These are phyloP conservation scores for Stegana nigrithorax DNA, from an alignment of 2,888 invertebrate genomes.

Conservation along the genomic window DNA sequence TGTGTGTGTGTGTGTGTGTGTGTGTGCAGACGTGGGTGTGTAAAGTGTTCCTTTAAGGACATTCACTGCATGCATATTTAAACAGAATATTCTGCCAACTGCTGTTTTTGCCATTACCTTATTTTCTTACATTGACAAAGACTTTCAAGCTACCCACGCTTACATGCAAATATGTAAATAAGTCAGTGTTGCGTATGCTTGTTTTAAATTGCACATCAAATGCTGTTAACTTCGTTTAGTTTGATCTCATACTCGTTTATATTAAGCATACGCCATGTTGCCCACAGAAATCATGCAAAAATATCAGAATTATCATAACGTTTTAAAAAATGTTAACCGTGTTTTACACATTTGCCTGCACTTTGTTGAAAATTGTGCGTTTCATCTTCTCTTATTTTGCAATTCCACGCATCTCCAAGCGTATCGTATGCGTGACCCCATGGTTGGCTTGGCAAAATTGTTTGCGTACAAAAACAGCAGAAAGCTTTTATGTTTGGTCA, in stretches of 20 bases:
- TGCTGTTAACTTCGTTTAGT: no score
- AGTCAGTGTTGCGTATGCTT: no score
- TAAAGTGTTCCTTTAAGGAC: no score
- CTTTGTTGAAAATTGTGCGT: background rate
- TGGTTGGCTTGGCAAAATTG: slow-evolving; percentile 30
- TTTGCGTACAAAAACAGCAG: slow-evolving; percentile 38
- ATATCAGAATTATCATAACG: background rate
- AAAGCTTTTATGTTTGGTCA: slow-evolving; percentile 43
- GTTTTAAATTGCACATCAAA: no score
- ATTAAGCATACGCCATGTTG: background rate
- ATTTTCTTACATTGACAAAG: no score
- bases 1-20: no score
- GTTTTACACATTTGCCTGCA: background rate
- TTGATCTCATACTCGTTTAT: no score
- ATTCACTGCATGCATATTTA: no score
- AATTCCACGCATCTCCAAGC: background rate
- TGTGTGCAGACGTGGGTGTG: background rate
- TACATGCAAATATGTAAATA: no score
- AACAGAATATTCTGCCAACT: no score
- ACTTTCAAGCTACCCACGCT: no score
- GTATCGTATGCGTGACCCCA: slow-evolving; percentile 4
- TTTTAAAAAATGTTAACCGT: background rate
- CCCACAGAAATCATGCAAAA: background rate
- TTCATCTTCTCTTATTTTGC: slow-evolving; percentile 4
- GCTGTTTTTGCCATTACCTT: no score